These are phyloP conservation scores for Nomada hirtipes DNA, from an alignment of 2,888 invertebrate species.

Conservation along the genomic window DNA sequence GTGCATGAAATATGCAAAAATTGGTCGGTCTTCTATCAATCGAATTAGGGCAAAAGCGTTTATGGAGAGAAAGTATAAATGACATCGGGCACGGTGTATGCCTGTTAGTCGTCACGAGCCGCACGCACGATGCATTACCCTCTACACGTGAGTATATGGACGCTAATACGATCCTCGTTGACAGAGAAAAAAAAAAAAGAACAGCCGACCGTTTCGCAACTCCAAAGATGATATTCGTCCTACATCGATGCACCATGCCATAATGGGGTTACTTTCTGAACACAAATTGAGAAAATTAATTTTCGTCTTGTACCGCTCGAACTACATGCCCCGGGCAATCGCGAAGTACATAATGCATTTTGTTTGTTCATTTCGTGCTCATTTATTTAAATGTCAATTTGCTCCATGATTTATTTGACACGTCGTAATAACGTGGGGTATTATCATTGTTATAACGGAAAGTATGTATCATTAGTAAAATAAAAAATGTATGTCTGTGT, in stretches of 20 bases:
- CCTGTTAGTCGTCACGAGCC: constrained; percentile 79
- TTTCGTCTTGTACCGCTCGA: constrained; percentile 22
- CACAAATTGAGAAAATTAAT: constrained; percentile 33
- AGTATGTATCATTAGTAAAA: background rate
- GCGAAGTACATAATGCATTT: background rate
- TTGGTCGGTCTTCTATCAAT: constrained; percentile 40
- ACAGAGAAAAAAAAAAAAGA: constrained; percentile 22
- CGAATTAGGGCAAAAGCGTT: constrained; percentile 64
- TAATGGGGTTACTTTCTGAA: constrained; percentile 12
- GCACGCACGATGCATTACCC: constrained; percentile 80
- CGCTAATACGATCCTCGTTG: constrained; percentile 40
- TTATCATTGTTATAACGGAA: background rate
- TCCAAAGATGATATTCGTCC: constrained; percentile 35
- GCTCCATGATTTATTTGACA: background rate
- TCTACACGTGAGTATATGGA: constrained; percentile 77
- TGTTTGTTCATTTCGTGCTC: background rate
- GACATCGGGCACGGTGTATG: constrained; percentile 75
- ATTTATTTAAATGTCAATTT: background rate
- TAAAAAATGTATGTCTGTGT: constrained; percentile 1
- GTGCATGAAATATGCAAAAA: constrained; percentile 23
- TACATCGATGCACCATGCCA: constrained; percentile 18
- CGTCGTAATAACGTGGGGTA: background rate
- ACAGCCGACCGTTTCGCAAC: constrained; percentile 40
- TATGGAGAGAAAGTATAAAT: constrained; percentile 82
- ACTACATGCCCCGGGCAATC: background rate